A percentile compares a stretch with the other conserved stretches of the same genome.
phyloP scores from a whole-genome alignment of 2,888 invertebrate species.

The Megastigmus dorsalis region DNA sequence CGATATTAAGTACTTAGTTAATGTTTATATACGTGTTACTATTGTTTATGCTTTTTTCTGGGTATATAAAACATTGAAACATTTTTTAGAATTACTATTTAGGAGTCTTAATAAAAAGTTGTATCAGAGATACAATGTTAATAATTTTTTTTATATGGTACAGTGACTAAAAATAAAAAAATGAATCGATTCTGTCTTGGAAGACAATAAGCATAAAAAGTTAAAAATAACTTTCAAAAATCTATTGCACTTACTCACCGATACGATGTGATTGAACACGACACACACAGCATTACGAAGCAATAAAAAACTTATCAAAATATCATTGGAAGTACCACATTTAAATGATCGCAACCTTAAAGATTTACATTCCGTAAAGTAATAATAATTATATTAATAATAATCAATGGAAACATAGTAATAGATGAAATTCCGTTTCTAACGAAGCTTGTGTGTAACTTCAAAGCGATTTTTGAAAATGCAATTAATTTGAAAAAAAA shows the following conservation, averaged over 20 bases:
- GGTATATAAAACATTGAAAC: background rate
- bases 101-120: background rate
- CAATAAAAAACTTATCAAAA: constrained; percentile 33
- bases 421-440: background rate
- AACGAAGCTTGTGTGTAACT: constrained; percentile 1
- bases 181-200: constrained; percentile 22
- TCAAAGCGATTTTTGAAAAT: constrained; percentile 25
- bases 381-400: background rate
- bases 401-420: constrained; percentile 44
- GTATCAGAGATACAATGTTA: constrained; percentile 12
- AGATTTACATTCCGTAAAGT: constrained; percentile 24
- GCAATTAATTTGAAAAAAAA: constrained; percentile 17
- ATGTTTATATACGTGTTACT: no score
- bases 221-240: constrained; percentile 1
- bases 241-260: background rate
- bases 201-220: constrained; percentile 34
- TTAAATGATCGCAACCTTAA: background rate
- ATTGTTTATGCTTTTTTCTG: no score
- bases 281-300: constrained; percentile 18
- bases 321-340: constrained; percentile 14
- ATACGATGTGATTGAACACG: constrained; percentile 27
- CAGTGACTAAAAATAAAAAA: background rate
- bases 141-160: constrained; percentile 30
- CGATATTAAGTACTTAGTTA: constrained; percentile 10
- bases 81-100: background rate